Conservation (phyloP, 2,888 invertebrate genomes). For the Drosophila mimica region DNA sequence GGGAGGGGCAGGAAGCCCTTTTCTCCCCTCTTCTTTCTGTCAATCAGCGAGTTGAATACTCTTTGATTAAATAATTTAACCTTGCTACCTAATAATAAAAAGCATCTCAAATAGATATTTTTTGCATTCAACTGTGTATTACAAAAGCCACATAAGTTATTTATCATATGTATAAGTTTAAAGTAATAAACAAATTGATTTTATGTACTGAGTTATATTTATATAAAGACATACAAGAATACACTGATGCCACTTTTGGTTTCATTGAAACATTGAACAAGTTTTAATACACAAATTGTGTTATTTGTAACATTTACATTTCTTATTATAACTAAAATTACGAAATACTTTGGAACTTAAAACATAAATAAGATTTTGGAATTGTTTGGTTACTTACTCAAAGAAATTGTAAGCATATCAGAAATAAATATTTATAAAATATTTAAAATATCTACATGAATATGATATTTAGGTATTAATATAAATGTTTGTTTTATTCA, state of each 20-base stretch:
- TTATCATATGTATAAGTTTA: not conserved
- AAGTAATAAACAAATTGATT: not conserved
- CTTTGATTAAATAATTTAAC: constrained; percentile 2
- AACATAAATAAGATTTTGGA: not conserved
- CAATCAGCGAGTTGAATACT: not conserved
- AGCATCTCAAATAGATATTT: not conserved
- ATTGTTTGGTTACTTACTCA: not conserved
- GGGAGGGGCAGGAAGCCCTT: not conserved
- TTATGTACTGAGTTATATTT: not conserved
- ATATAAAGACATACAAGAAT: not conserved
- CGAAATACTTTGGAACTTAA: not conserved
- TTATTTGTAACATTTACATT: not conserved
- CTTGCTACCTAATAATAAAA: not conserved
- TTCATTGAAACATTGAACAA: not conserved
- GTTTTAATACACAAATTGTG: not conserved
- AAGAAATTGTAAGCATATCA: not conserved
- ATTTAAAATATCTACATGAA: not conserved
- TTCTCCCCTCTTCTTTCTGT: not conserved
- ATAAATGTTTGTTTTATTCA: not conserved
- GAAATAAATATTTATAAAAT: not conserved
- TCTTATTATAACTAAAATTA: not conserved
- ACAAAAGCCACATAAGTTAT: not conserved
- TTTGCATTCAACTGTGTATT: not conserved
- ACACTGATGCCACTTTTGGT: not conserved
- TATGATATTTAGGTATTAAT: not conserved